Evolutionary conservation across 1,140 invertebrate genomes (phyloP).

Genomic region (Pygmarrhopalites habei): DNA sequence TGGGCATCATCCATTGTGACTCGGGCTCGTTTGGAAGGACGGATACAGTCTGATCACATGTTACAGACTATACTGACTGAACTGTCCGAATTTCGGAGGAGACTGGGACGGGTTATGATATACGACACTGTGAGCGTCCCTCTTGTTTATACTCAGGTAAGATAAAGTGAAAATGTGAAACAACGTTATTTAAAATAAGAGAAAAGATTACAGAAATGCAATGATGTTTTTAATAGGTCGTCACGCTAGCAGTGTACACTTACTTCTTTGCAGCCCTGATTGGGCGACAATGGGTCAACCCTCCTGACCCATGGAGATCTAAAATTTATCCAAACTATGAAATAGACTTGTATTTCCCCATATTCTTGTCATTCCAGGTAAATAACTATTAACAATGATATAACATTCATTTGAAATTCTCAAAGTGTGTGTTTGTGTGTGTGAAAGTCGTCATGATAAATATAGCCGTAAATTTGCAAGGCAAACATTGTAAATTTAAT

Average conservation of each 20-base stretch:
- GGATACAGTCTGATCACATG: constrained; percentile 76
- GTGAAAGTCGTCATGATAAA: too few species aligned
- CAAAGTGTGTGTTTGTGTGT: too few species aligned
- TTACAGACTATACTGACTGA: constrained; percentile 76
- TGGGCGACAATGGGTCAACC: constrained; percentile 69
- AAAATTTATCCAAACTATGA: constrained; percentile 48
- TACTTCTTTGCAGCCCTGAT: constrained; percentile 83
- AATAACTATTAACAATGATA: too few species aligned
- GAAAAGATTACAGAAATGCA: not conserved
- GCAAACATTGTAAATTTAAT: too few species aligned
- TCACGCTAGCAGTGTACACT: constrained; percentile 80
- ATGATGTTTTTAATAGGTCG: constrained; percentile 58
- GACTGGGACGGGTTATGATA: constrained; percentile 68
- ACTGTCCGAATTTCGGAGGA: constrained; percentile 69
- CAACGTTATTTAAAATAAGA: not conserved
- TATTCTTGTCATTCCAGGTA: constrained; percentile 85
- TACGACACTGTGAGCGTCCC: constrained; percentile 97
- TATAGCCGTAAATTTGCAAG: too few species aligned
- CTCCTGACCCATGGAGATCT: constrained; percentile 45
- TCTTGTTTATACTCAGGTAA: constrained; percentile 94
- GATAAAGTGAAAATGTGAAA: too few species aligned
- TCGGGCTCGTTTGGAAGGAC: constrained; percentile 66
- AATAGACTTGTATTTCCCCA: constrained; percentile 83
- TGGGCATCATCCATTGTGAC: constrained; percentile 88
- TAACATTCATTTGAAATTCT: too few species aligned